These are phyloP conservation scores for Tenualosa ilisha DNA, from an alignment of 2,797 vertebrate genomes.

Conservation along the genomic window DNA sequence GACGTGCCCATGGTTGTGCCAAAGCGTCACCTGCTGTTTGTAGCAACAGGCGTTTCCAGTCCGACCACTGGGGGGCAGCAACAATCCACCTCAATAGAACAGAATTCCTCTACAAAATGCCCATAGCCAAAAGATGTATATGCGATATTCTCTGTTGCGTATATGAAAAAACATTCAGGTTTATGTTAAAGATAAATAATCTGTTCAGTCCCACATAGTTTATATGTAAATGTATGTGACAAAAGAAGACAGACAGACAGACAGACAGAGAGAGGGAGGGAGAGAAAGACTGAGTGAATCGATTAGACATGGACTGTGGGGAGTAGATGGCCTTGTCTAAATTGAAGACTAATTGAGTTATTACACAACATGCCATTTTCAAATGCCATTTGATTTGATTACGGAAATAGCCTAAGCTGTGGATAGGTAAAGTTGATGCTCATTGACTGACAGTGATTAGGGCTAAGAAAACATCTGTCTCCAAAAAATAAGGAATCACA, in stretches of 20 bases:
- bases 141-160: neutral
- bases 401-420: neutral
- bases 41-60: neutral
- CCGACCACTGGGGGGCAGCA: neutral
- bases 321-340: neutral
- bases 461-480: neutral
- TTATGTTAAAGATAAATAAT: neutral
- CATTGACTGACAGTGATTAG: neutral
- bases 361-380: neutral
- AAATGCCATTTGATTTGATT: conserved; percentile 18
- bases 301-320: neutral
- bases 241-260: neutral
- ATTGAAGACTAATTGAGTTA: neutral
- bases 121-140: neutral
- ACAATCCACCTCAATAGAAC: neutral
- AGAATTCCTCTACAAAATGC: neutral
- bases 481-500: too few species aligned
- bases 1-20: neutral
- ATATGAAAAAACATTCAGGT: neutral
- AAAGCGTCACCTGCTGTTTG: conserved; percentile 25
- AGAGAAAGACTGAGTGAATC: neutral
- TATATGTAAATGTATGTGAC: neutral
- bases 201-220: neutral
- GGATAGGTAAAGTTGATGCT: neutral
- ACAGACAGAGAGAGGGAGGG: neutral